Percentiles rank a stretch among this genome's conserved stretches.
These are phyloP conservation scores for Xerus inauris DNA, from an alignment of 2,113 vertebrate genomes.

Conservation along the genomic window DNA sequence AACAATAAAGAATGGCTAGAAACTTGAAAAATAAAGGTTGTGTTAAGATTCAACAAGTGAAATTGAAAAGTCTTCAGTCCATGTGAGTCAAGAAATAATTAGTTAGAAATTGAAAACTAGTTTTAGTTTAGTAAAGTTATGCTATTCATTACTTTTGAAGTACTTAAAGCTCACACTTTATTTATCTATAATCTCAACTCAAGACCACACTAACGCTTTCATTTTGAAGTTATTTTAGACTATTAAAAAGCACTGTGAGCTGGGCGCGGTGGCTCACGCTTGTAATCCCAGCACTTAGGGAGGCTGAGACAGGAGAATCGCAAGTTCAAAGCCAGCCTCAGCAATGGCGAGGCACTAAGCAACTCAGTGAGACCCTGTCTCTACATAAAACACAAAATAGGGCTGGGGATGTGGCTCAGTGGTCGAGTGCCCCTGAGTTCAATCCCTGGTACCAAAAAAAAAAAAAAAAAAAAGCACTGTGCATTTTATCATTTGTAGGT, in stretches of 20 bases:
- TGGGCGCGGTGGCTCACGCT: too few species aligned
- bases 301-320: too few species aligned
- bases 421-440: too few species aligned
- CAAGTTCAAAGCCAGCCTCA: too few species aligned
- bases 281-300: too few species aligned
- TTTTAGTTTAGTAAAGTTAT: slow-evolving; percentile 19
- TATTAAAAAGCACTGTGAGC: not conserved
- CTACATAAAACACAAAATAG: too few species aligned
- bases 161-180: slow-evolving; percentile 5
- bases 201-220: not conserved
- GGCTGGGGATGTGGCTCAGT: too few species aligned
- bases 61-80: not conserved
- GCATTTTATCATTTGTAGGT: not conserved
- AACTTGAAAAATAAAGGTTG: slow-evolving; percentile 23
- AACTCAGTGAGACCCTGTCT: too few species aligned
- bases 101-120: slow-evolving; percentile 32
- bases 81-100: slow-evolving; percentile 6
- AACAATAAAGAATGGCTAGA: not conserved
- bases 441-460: too few species aligned
- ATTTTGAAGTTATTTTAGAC: not conserved
- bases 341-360: too few species aligned
- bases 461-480: not conserved
- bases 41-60: not conserved
- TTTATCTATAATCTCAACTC: slow-evolving; percentile 2
- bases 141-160: not conserved